Base-by-base conservation (phyloP, 2,888 invertebrate genomes). In the Cepaea hortensis region DNA sequence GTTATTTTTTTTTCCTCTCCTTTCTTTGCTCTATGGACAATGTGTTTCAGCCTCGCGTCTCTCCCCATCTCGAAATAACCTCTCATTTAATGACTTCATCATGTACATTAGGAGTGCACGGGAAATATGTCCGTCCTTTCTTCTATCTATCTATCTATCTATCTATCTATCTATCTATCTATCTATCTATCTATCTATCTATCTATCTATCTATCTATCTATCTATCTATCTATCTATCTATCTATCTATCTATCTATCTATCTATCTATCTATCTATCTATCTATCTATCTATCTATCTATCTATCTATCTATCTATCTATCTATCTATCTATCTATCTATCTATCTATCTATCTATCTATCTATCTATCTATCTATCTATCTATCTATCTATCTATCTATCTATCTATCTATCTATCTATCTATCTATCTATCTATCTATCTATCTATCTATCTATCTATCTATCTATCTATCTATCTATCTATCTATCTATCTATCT, bases 331-430 rank as follows among this genome's bases (percentile, higher is more conserved):
- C 72, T 55, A 55, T 55, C 55, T 6, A 55, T 55, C 55, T 55
- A 55, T 55, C 55, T 6, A 55, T 55, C 55, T 55, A 55, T 55
- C 55, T 6, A 55, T 55, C 55, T 55, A 55, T 55, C 55, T 6
- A 55, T 55, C 55, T 55, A 55, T 55, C 55, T 6, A 55, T 55
- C 55, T 55, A 9, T 23, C 72, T n/a, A 9, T 72, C 72, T 72
- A 9, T 72, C 72, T n/a, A 9, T 72, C 72, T 72, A 9, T 23
- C 72, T 72, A 9, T 72, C 72, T 72, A 9, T 72, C 72, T 23
- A 9, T 72, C 72, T 72, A n/a, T 72, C 72, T 72, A n/a, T 72
- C 72, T 72, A n/a, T 72, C 72, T 72, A 9, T 72, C 72, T 72
- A 9, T 72, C 23, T 72, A 9, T 72, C 72, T 72, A 9, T 72